phyloP scores from a whole-genome alignment of 2,888 invertebrate species.

The Mesorhabditis belari region DNA sequence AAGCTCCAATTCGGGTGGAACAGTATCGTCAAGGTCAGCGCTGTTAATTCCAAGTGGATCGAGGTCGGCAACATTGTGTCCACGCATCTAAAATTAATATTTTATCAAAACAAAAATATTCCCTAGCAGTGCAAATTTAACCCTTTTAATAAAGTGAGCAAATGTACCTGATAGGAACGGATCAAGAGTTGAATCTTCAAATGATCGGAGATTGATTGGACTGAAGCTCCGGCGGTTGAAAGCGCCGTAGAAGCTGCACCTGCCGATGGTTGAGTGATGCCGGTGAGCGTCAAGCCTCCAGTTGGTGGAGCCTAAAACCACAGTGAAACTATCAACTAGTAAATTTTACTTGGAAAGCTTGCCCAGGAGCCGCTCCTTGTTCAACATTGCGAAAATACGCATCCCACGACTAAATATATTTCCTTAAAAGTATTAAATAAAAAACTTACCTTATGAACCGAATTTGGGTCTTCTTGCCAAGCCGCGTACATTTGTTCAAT shows the following conservation, averaged over 20 bases:
- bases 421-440: background rate
- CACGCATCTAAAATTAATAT: constrained; percentile 72
- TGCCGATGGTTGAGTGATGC: constrained; percentile 61
- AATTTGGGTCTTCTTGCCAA: constrained; percentile 50
- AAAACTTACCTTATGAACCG: constrained; percentile 57
- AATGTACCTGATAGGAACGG: constrained; percentile 91
- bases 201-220: constrained; percentile 82
- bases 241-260: constrained; percentile 4
- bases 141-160: too few species aligned
- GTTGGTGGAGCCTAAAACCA: constrained; percentile 72
- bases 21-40: constrained; percentile 63
- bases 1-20: constrained; percentile 83
- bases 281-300: constrained; percentile 61
- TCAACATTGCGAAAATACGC: constrained; percentile 81
- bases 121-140: too few species aligned
- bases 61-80: constrained; percentile 94
- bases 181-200: constrained; percentile 97
- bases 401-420: constrained; percentile 72
- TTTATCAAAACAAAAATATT: background rate
- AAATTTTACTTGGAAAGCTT: constrained; percentile 75
- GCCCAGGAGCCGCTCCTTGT: constrained; percentile 70
- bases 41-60: constrained; percentile 93
- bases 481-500: constrained; percentile 70
- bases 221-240: constrained; percentile 15
- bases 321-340: too few species aligned